phyloP scores from a whole-genome alignment of 2,797 vertebrate genomes.

The Amblyraja radiata region DNA sequence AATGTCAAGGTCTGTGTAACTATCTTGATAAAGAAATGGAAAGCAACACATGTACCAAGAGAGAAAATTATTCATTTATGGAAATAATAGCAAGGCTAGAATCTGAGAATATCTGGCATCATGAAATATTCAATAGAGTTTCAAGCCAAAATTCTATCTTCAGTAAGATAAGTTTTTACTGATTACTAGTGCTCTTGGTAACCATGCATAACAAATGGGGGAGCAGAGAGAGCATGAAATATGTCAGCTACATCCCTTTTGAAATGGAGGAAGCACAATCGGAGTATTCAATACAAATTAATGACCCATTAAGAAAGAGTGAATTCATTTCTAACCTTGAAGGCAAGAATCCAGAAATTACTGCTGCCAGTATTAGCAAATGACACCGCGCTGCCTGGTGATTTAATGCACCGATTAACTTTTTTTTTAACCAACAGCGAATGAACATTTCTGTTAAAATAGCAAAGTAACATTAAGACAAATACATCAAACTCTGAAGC shows the following conservation, averaged over 20 bases:
- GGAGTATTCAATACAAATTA: background rate
- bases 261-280: conserved; percentile 1
- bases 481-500: background rate
- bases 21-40: background rate
- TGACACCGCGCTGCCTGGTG: background rate
- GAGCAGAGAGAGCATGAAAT: background rate
- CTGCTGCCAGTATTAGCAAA: background rate
- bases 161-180: conserved; percentile 8
- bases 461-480: background rate
- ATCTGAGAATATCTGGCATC: background rate
- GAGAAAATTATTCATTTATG: conserved; percentile 28
- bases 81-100: conserved; percentile 14
- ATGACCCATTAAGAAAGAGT: background rate
- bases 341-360: background rate
- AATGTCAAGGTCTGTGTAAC: background rate
- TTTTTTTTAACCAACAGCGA: background rate
- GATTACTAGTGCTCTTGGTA: conserved; percentile 13
- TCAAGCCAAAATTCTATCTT: background rate
- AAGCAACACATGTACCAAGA: background rate
- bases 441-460: background rate
- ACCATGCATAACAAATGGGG: conserved; percentile 23
- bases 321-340: conserved; percentile 1
- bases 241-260: conserved; percentile 2
- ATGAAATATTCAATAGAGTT: conserved; percentile 26
- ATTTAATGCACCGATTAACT: background rate